Base-by-base conservation (phyloP, 2,797 vertebrate genomes). In the Craterocephalus amniculus region DNA sequence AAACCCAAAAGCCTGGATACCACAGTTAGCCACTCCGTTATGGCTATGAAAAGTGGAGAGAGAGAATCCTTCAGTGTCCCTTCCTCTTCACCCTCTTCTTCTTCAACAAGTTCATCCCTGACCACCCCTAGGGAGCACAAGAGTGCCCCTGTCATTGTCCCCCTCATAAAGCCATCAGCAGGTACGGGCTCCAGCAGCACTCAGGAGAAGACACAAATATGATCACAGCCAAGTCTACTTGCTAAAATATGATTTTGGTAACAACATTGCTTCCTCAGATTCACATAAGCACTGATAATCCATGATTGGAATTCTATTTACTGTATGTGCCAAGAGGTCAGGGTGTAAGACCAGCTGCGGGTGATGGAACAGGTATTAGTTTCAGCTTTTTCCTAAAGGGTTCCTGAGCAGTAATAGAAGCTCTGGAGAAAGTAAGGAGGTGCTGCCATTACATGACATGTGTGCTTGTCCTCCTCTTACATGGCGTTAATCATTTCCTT, bases 101-200 rank as follows among this genome's bases (percentile, higher is more conserved):
- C 96, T 70, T 95, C 96, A 74, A 95, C 96, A 3, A 84, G 90
- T 58, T 91, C 91, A 6, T 85, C 90, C 36, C 65, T 91, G 57
- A 86, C 77, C 84, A 95, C 94, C 80, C 94, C 95, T 2, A 98
- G 96, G 89, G 97, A 98, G 90, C 96, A 97, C 45, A 95, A 96
- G 89, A 95, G 91, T 76, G 95, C 97, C 80, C 96, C 96, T 56
- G 97, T 99, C 85, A 96, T 99, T 79, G 96, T 99, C 58, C 97
- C 97, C 60, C 96, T 99, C 76, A 97, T 99, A 94, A 98, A 99
- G 87, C 97, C 97, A 89, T 97, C 97, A 92, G 95, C 97, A 96
- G 97, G 97, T 99, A 97, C 90, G 16, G 4, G 24, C 11, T 20
- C 27, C 20, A 10, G 13, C 18, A 56, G 16, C 14, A 45, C 11